Conservation (phyloP, 92 coral and sea anemone genomes). For the Epizoanthus ramosus region DNA sequence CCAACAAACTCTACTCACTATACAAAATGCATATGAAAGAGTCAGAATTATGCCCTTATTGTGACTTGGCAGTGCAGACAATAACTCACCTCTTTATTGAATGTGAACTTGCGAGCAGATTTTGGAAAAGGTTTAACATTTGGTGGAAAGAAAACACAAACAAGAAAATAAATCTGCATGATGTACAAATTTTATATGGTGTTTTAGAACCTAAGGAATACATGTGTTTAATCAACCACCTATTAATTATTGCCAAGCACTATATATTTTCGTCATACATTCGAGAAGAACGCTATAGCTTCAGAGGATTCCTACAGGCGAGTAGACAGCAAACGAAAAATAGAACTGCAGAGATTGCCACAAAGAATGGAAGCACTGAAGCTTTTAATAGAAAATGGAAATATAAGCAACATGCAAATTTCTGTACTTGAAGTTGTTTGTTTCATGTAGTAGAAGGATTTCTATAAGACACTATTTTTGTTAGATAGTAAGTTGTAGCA, state of each 20-base stretch:
- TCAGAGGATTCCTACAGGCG: conserved; percentile 9
- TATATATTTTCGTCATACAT: too few relatives aligned
- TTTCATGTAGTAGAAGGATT: conserved; percentile 12
- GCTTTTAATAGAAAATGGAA: conserved; percentile 13
- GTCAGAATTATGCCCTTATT: too few relatives aligned
- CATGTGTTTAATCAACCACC: conserved; percentile 13
- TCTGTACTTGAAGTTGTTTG: conserved; percentile 2
- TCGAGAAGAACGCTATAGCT: too few relatives aligned
- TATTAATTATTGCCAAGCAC: too few relatives aligned
- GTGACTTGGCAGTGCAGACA: too few relatives aligned
- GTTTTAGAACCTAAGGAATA: conserved; percentile 16
- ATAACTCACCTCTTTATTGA: too few relatives aligned
- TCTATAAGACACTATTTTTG: conserved; percentile 10
- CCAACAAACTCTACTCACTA: too few relatives aligned
- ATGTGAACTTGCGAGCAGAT: too few relatives aligned
- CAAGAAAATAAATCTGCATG: conserved; percentile 16
- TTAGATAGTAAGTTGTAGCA: background rate
- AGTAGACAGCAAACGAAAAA: conserved; percentile 15
- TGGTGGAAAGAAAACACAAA: conserved; percentile 11
- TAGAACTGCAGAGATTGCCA: conserved; percentile 17
- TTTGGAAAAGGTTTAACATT: too few relatives aligned
- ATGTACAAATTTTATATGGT: conserved; percentile 8
- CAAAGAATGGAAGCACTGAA: conserved; percentile 16
- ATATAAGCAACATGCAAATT: background rate
- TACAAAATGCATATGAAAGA: too few relatives aligned